A percentile compares a stretch with the other conserved stretches of the same genome.
These are phyloP conservation scores for Centropyge bicolor DNA, from an alignment of 2,797 vertebrate species.

Conservation along the genomic window DNA sequence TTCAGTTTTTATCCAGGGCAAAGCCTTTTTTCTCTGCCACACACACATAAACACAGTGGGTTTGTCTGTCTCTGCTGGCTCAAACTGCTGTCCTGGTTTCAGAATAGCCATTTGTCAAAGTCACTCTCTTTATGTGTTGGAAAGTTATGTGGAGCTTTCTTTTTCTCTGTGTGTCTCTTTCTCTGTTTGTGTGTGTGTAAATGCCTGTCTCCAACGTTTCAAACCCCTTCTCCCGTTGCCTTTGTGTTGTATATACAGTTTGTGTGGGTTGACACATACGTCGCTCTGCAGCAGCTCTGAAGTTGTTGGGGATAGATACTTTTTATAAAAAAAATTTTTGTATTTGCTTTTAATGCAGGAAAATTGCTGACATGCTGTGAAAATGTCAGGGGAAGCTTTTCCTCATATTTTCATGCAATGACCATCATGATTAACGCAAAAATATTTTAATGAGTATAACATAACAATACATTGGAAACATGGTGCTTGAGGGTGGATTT, in stretches of 20 bases:
- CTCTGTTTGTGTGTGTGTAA: constrained; percentile 20
- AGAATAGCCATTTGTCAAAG: constrained; percentile 78
- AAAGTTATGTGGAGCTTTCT: constrained; percentile 48
- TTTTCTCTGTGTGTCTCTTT: constrained; percentile 25
- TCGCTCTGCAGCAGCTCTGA: neutral
- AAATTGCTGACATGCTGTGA: neutral
- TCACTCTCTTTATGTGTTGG: constrained; percentile 54
- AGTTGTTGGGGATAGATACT: neutral
- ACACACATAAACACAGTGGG: constrained; percentile 52
- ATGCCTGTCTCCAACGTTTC: constrained; percentile 32
- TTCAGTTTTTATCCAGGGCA: constrained; percentile 77
- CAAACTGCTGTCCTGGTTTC: constrained; percentile 66
- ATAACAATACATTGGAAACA: neutral
- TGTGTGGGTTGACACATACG: constrained; percentile 13
- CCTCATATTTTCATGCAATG: neutral
- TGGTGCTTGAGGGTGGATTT: constrained; percentile 15
- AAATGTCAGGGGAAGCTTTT: neutral
- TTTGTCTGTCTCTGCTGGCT: constrained; percentile 62
- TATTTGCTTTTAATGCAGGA: neutral
- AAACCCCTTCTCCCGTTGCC: neutral
- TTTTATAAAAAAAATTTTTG: neutral
- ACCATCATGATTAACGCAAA: neutral
- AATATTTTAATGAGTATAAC: neutral
- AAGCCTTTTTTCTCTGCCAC: constrained; percentile 54
- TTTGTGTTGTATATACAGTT: neutral